phyloP scores from a whole-genome alignment of 2,113 vertebrate genomes.

The Madoqua kirkii region DNA sequence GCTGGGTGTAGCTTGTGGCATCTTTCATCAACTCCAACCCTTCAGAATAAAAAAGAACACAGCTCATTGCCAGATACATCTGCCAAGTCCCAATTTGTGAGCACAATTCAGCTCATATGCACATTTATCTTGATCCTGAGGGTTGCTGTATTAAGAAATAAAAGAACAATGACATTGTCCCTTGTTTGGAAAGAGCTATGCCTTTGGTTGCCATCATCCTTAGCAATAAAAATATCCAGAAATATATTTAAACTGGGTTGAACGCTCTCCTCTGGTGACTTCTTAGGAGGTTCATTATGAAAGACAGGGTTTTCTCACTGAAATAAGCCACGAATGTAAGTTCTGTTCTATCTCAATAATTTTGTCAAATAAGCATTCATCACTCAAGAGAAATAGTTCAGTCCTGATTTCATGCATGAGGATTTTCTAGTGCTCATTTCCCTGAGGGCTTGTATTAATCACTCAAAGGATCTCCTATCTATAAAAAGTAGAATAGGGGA shows the following conservation, averaged over 20 bases:
- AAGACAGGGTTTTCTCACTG: background rate
- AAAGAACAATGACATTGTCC: background rate
- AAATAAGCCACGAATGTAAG: background rate
- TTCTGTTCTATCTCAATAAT: background rate
- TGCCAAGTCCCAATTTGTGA: slow-evolving; percentile 54
- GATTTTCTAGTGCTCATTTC: background rate
- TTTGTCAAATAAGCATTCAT: background rate
- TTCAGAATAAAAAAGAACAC: slow-evolving; percentile 8
- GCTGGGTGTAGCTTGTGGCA: background rate
- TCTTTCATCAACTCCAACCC: background rate
- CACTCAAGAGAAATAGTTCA: background rate
- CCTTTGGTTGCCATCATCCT: background rate
- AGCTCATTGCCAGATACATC: background rate
- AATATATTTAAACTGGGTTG: background rate
- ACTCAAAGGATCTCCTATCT: background rate
- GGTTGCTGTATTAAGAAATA: slow-evolving; percentile 29
- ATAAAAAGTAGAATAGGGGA: background rate
- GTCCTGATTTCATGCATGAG: background rate
- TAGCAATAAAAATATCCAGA: background rate
- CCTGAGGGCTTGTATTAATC: background rate
- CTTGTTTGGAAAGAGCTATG: background rate
- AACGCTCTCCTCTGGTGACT: background rate
- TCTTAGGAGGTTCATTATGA: background rate
- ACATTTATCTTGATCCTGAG: background rate
- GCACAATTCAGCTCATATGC: slow-evolving; percentile 28